Conservation (phyloP, 2,113 vertebrate species). For the Pteruthius melanotis region DNA sequence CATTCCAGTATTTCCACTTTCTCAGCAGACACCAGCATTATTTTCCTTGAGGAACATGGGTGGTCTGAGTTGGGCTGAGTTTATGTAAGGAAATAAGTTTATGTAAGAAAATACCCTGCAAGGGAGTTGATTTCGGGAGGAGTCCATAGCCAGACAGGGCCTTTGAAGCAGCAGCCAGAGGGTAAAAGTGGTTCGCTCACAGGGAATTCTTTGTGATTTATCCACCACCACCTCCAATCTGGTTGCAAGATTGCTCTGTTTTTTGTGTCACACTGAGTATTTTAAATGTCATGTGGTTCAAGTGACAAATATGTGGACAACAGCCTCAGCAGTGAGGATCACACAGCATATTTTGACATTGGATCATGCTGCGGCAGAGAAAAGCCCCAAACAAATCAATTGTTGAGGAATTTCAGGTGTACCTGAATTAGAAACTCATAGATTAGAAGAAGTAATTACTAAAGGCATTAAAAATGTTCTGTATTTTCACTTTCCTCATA, state of each 20-base stretch:
- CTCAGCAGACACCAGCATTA: not conserved
- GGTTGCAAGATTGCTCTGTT: not conserved
- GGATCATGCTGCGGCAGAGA: not conserved
- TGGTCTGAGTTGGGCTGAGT: not conserved
- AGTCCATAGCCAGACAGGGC: not conserved
- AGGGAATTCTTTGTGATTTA: not conserved
- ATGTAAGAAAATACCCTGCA: not conserved
- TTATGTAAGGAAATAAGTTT: conserved; percentile 33
- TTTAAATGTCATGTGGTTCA: not conserved
- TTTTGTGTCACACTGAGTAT: not conserved
- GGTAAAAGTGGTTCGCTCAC: not conserved
- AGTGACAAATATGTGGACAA: not conserved
- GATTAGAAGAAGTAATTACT: not conserved
- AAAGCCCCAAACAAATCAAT: not conserved
- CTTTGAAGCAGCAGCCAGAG: conserved; percentile 29
- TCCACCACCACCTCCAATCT: not conserved
- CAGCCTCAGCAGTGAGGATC: not conserved
- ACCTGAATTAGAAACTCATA: not conserved
- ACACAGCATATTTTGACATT: not conserved
- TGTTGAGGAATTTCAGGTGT: not conserved
- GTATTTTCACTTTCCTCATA: not conserved
- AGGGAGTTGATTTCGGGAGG: conserved; percentile 15
- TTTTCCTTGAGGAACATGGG: not conserved
- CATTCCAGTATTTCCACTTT: conserved; percentile 37
- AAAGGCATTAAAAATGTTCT: not conserved